Evolutionary conservation across 2,888 invertebrate genomes (phyloP).

Genomic region (Ichneumon xanthorius): DNA sequence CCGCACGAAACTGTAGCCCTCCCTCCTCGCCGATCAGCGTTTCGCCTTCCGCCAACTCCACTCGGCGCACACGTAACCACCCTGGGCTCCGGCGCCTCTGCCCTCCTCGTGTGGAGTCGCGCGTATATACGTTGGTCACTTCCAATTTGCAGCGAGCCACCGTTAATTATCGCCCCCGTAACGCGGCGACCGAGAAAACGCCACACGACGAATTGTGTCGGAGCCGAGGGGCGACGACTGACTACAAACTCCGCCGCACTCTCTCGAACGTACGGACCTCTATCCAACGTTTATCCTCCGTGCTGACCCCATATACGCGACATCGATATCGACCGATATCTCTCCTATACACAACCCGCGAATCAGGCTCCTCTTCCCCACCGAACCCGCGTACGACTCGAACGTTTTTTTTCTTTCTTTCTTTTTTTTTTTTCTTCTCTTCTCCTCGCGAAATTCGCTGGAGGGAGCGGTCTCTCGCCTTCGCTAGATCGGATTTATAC

Average conservation of each 20-base stretch:
- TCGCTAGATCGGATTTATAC: constrained; percentile 62
- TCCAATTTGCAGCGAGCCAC: too few relatives aligned
- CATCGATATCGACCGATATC: constrained; percentile 54
- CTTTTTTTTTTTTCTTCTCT: constrained; percentile 6
- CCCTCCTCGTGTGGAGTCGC: background rate
- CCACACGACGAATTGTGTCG: constrained; percentile 13
- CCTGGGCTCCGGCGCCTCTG: constrained; percentile 41
- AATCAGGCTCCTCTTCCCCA: constrained; percentile 64
- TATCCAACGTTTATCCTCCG: constrained; percentile 74
- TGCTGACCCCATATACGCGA: constrained; percentile 78
- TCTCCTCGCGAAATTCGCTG: constrained; percentile 66
- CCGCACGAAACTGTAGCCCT: constrained; percentile 26
- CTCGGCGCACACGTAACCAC: constrained; percentile 67
- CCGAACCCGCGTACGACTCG: constrained; percentile 39
- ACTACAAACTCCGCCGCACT: constrained; percentile 71
- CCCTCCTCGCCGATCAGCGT: constrained; percentile 60
- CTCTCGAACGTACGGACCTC: constrained; percentile 73
- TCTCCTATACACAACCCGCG: constrained; percentile 34
- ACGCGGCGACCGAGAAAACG: constrained; percentile 32
- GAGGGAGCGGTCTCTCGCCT: constrained; percentile 81
- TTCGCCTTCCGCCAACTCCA: constrained; percentile 62
- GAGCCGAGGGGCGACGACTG: constrained; percentile 47
- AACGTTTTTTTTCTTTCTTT: constrained; percentile 24
- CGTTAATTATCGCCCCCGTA: background rate
- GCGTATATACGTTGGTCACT: too few relatives aligned